Evolutionary conservation across 2,113 vertebrate genomes (phyloP).

Genomic region (Puma concolor): DNA sequence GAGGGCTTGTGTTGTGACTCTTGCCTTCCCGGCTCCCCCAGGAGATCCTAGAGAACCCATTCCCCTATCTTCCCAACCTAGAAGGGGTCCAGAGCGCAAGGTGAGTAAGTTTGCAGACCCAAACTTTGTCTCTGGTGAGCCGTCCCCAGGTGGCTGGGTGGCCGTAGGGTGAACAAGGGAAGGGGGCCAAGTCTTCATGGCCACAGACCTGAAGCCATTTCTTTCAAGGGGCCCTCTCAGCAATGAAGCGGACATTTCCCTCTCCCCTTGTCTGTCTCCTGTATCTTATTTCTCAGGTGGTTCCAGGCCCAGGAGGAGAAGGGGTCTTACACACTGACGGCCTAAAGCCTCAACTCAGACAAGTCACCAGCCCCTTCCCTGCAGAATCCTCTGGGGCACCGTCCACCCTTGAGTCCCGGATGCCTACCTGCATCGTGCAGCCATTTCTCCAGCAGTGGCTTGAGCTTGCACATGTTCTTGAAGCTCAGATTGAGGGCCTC

Average conservation of each 20-base stretch:
- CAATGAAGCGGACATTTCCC: not conserved
- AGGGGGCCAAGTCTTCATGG: not conserved
- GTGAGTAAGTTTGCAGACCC: not conserved
- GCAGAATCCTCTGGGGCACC: not conserved
- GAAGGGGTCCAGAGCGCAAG: not conserved
- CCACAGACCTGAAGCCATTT: not conserved
- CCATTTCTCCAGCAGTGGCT: slow-evolving; percentile 98
- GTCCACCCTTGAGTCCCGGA: fast-evolving
- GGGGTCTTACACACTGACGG: fast-evolving
- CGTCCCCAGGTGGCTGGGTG: not conserved
- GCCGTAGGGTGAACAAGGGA: not conserved
- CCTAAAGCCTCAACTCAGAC: not conserved
- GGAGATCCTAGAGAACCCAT: not conserved
- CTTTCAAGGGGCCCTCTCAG: not conserved
- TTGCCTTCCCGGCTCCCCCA: not conserved
- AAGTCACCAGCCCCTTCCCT: not conserved
- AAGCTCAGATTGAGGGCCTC: slow-evolving; percentile 99
- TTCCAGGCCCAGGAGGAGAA: not conserved
- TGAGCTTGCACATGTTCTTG: slow-evolving; percentile 99
- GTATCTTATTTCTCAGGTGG: not conserved
- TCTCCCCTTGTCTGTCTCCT: not conserved
- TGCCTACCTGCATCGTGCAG: slow-evolving; percentile 95
- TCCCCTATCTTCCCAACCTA: not conserved
- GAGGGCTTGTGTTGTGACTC: not conserved
- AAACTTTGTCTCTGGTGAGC: not conserved